Conservation (phyloP, 2,888 invertebrate genomes). For the Gasteruption jaculator region DNA sequence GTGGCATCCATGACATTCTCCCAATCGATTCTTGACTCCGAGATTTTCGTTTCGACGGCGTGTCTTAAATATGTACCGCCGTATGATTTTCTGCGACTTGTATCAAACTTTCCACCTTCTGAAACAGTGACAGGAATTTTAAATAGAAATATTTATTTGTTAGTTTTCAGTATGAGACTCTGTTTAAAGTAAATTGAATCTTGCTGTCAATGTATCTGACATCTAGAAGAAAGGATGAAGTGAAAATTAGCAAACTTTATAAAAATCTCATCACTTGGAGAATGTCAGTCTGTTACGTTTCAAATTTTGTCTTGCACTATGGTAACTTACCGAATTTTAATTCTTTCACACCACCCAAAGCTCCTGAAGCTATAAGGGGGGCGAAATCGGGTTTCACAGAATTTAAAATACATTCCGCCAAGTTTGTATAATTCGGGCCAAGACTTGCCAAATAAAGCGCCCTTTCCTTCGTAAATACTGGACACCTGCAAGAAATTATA, state of each 20-base stretch:
- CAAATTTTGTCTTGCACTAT: too few relatives aligned
- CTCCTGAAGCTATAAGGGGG: conserved; percentile 44
- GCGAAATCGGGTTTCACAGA: conserved; percentile 46
- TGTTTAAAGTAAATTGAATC: too few relatives aligned
- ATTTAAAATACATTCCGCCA: conserved; percentile 51
- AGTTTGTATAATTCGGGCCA: conserved; percentile 53
- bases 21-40: conserved; percentile 58
- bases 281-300: too few relatives aligned
- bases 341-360: conserved; percentile 41
- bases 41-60: conserved; percentile 40
- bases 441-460: conserved; percentile 58
- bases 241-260: too few relatives aligned
- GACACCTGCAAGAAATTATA: conserved; percentile 46
- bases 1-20: conserved; percentile 60
- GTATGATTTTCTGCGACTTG: conserved; percentile 39
- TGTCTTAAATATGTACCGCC: conserved; percentile 40
- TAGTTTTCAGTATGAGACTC: not conserved
- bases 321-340: conserved; percentile 48
- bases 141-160: not conserved
- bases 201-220: too few relatives aligned
- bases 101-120: conserved; percentile 43
- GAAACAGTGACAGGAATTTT: too few relatives aligned
- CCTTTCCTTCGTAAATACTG: conserved; percentile 54
- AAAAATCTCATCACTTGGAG: too few relatives aligned
- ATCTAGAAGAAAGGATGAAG: too few relatives aligned